A percentile compares a stretch with the other conserved stretches of the same genome.
These are phyloP conservation scores for Vespertilio murinus DNA, from an alignment of 2,797 vertebrate species.

Conservation along the genomic window DNA sequence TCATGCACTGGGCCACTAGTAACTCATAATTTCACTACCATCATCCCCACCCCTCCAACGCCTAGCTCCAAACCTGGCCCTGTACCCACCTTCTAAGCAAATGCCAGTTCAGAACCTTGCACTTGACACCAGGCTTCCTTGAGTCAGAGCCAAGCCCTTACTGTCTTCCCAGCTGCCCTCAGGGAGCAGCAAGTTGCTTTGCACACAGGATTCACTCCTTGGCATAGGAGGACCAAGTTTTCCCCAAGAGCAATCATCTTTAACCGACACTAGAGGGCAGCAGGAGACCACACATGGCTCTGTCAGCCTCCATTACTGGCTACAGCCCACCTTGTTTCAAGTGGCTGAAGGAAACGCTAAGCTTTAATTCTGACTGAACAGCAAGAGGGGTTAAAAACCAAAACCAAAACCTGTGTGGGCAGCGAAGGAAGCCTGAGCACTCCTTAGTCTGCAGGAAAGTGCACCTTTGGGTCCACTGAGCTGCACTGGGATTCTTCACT, in stretches of 20 bases:
- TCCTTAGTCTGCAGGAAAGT: slow-evolving; percentile 3
- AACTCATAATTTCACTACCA: background rate
- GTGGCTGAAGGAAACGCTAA: background rate
- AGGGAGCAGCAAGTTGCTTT: background rate
- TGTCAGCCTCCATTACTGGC: background rate
- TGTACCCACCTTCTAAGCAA: background rate
- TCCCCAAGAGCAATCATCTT: slow-evolving; percentile 58
- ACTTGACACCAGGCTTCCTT: background rate
- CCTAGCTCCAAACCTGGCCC: background rate
- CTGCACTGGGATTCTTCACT: slow-evolving; percentile 44
- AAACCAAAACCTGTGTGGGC: background rate
- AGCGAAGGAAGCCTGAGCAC: background rate
- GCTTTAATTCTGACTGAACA: background rate
- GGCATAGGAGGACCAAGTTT: background rate
- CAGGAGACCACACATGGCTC: slow-evolving; percentile 72
- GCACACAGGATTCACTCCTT: background rate
- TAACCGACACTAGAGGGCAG: slow-evolving; percentile 84
- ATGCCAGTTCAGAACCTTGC: background rate
- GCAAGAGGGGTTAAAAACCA: background rate
- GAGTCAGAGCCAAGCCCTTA: background rate
- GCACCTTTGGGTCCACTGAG: background rate
- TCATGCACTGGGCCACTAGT: too few species aligned
- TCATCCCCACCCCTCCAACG: background rate
- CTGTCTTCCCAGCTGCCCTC: background rate
- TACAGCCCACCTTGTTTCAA: background rate